A percentile compares a stretch with the other conserved stretches of the same genome.
phyloP scores from a whole-genome alignment of 2,113 vertebrate species.

The Nanorana parkeri region DNA sequence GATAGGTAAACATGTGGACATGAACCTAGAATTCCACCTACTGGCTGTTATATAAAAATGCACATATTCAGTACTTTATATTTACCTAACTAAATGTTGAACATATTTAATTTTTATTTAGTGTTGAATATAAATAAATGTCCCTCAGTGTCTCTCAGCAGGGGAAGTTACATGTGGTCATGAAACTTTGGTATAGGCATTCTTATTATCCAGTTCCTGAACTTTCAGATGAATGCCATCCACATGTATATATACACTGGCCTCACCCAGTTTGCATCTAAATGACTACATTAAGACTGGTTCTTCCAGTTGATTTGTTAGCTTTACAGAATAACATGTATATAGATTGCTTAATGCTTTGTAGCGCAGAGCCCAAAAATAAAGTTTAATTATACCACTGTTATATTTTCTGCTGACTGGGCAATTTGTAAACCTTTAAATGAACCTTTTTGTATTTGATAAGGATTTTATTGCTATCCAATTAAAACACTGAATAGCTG shows the following conservation, averaged over 20 bases:
- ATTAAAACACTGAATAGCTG: too few relatives aligned
- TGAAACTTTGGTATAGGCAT: background rate
- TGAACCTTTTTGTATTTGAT: too few relatives aligned
- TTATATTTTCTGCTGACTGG: background rate
- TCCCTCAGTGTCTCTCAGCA: background rate
- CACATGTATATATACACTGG: background rate
- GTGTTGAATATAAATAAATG: too few relatives aligned
- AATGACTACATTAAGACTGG: constrained; percentile 8
- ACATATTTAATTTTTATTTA: too few relatives aligned
- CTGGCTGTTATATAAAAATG: too few relatives aligned
- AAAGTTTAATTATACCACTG: background rate
- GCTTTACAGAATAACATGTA: background rate
- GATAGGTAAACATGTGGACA: too few relatives aligned
- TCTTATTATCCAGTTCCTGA: background rate
- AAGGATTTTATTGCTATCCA: too few relatives aligned
- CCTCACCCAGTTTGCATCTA: constrained; percentile 21
- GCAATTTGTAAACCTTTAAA: background rate
- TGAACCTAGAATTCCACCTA: too few relatives aligned
- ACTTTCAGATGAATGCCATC: background rate
- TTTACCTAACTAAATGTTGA: too few relatives aligned
- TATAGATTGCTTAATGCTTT: background rate
- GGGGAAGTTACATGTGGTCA: background rate
- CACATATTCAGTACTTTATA: too few relatives aligned
- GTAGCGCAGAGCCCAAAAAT: background rate
- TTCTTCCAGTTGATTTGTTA: constrained; percentile 27